Evolutionary conservation across 2,797 vertebrate genomes (phyloP), one percentile per base, ranked within the genome.

Genomic region (Petrocephalus schoutedeni): DNA sequence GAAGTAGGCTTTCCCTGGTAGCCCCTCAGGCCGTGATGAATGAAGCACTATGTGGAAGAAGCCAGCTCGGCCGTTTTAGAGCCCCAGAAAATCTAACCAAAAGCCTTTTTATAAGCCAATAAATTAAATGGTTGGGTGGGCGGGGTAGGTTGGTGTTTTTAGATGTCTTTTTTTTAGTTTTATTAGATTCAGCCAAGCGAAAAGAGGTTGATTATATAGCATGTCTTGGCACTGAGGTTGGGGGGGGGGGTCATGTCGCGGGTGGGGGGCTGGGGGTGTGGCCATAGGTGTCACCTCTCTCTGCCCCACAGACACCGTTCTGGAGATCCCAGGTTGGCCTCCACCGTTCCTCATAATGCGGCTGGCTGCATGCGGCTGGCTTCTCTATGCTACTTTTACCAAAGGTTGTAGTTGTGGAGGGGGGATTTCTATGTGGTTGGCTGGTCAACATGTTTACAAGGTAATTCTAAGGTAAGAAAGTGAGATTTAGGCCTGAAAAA

Each of bases 11-110:
- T 97, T 95, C 96, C 93, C 93, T 96, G 93, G 95, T 96, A 96
- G 95, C 92, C 93, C 93, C 93, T 94, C 92, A 93, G 96, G 93
- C 90, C 92, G 94, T 96, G 97, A 98, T 99, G 97, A 99, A 99
- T 98, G 96, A 96, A 96, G 96, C 94, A 94, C 97, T 99, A 97
- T 99, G 97, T 97, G 95, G 95, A 93, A 91, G 92, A 96, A 95
- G 95, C 95, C 95, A 95, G 94, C 93, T 91, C 92, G 94, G 95
- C 95, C 93, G 91, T 96, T 97, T 97, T 95, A 94, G 95, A 94
- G 95, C 96, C 94, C 95, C 96, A 97, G 95, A 95, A 96, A 97
- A 94, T 91, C 85, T 91, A 90, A 94, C 93, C 94, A 93, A 91
- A 94, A 91, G 88, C 90, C 89, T 95, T 95, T 96, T 95, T 94